Evolutionary conservation across 2,888 invertebrate genomes (phyloP), one percentile per base, ranked within the genome.

Genomic region (Catocala sponsa): DNA sequence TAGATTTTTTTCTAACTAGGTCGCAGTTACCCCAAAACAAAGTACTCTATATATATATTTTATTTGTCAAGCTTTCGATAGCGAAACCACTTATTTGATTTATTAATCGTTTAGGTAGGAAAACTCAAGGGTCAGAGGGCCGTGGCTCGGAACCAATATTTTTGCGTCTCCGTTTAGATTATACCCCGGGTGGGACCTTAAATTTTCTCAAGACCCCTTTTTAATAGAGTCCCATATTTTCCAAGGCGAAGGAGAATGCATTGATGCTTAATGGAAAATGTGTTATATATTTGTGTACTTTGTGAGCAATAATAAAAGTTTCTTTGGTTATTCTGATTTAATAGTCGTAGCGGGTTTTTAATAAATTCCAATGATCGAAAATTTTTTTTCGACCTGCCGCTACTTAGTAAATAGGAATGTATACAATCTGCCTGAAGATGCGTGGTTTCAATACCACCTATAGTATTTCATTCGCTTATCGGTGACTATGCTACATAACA

Each of bases 41-140:
- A 57, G 33, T 52, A 38, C 35, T 38, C 6, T 9, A 38, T 38
- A 38, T 25, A 38, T 25, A 55, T 52, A 68, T 48, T 44, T 43
- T 59, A 72, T 72, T 74, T 63, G 69, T 61, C 55, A 65, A 66
- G 56, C 60, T 57, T 62, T 65, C 58, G 68, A 49, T 63, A 63
- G 44, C 53, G 65, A 64, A 60, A 62, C 52, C 53, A 60, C 63
- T 70, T 63, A 71, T 71, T 68, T 76, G 73, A 73, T 73, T 71
- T 76, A 76, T 73, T 66, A 66, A 76, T 68, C 68, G 66, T 73
- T 76, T 73, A 70, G 53, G 69, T 63, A 56, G 38, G 68, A 63
- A 71, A 56, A 67, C 59, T 62, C 52, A 49, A 76, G 70, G 76
- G 64, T 68, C 70, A 54, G 42, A 66, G 55, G 63, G 42, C 43